Conservation (phyloP, 2,888 invertebrate species). For the Shargacucullia verbasci region DNA sequence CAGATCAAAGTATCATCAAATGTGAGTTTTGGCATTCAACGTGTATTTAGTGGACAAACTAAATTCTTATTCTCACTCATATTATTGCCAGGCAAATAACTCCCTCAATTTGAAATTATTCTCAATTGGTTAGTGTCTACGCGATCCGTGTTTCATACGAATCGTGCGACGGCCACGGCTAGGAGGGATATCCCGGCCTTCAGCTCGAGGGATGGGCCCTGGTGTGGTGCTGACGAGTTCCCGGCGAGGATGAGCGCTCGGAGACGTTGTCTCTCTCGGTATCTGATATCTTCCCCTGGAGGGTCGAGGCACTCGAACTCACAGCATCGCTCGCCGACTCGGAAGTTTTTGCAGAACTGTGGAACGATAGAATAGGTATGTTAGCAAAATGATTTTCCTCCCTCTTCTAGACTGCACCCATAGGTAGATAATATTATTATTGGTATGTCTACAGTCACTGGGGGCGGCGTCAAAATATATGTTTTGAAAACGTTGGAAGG, state of each 20-base stretch:
- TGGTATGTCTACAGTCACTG: no score
- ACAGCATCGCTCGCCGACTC: slow-evolving; percentile 95
- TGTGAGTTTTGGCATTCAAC: slow-evolving; percentile 47
- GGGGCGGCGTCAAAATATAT: no score
- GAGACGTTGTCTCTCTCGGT: slow-evolving; percentile 89
- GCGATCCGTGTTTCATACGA: slow-evolving; percentile 73
- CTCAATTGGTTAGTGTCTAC: slow-evolving; percentile 49
- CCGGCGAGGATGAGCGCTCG: slow-evolving; percentile 90
- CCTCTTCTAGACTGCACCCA: no score
- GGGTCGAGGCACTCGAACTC: slow-evolving; percentile 96
- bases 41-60: slow-evolving; percentile 25
- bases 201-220: slow-evolving; percentile 69
- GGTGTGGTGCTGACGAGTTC: slow-evolving; percentile 84
- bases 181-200: slow-evolving; percentile 78
- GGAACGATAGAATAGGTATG: slow-evolving; percentile 35
- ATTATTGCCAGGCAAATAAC: slow-evolving; percentile 35
- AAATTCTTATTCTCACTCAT: slow-evolving; percentile 16
- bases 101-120: slow-evolving; percentile 35
- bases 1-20: slow-evolving; percentile 40
- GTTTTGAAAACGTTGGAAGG: no score
- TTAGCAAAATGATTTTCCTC: neutral
- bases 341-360: slow-evolving; percentile 95
- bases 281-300: slow-evolving; percentile 90
- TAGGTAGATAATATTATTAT: no score
- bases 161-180: slow-evolving; percentile 79